Percentiles rank a stretch among this genome's conserved stretches.
Evolutionary conservation across 2,888 invertebrate species (phyloP).

Genomic region (Caenorhabditis sinica): DNA sequence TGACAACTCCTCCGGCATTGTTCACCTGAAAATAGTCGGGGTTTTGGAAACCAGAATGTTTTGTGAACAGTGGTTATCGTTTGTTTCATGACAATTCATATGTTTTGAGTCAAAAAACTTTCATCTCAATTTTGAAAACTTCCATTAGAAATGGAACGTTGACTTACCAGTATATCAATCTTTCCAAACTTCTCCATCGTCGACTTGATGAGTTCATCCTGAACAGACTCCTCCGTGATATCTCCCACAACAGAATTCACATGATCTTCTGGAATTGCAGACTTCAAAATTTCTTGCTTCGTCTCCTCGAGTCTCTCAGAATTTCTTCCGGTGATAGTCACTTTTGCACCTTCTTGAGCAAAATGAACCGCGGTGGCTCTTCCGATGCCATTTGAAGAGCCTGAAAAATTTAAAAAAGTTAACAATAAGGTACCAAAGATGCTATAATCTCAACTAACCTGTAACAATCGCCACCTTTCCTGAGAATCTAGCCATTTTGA

Average conservation of each 20-base stretch:
- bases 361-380: conserved; percentile 25
- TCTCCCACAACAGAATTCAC: conserved; percentile 6
- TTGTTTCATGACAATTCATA: too few species aligned
- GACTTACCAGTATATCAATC: conserved; percentile 26
- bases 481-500: too few species aligned
- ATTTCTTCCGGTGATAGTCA: conserved; percentile 46
- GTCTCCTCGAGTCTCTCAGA: conserved; percentile 29
- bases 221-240: too few species aligned
- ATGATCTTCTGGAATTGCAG: neutral
- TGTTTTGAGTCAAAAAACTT: neutral
- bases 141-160: too few species aligned
- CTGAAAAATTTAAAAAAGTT: conserved; percentile 23
- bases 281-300: neutral
- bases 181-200: conserved; percentile 33
- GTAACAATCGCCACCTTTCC: too few species aligned
- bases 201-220: conserved; percentile 24
- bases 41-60: neutral
- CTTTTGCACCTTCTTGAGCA: conserved; percentile 39
- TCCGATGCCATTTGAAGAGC: conserved; percentile 46
- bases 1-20: conserved; percentile 23
- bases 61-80: too few species aligned
- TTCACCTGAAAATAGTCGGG: conserved; percentile 15
- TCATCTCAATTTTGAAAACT: neutral
- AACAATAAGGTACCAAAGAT: too few species aligned
- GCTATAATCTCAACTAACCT: too few species aligned